These are phyloP conservation scores for Malurus alboscapulatus DNA, from an alignment of 2,113 vertebrate species.

Conservation along the genomic window DNA sequence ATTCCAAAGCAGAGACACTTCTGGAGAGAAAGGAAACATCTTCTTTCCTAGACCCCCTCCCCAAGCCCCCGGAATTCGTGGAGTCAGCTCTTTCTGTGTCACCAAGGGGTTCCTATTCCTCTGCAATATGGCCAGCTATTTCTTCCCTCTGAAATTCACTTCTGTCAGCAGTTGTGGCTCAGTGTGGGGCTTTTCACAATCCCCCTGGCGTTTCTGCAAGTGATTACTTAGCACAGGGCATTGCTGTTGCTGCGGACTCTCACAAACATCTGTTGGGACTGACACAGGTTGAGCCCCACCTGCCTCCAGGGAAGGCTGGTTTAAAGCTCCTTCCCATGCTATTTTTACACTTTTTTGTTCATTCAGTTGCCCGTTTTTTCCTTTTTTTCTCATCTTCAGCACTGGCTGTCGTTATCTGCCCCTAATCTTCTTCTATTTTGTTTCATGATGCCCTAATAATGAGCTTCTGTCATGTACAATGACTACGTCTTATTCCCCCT, in stretches of 20 bases:
- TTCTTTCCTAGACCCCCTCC: neutral
- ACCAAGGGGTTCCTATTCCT: constrained; percentile 27
- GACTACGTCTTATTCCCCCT: neutral
- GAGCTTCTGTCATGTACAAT: constrained; percentile 41
- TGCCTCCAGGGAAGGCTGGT: neutral
- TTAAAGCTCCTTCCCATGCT: neutral
- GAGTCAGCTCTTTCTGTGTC: constrained; percentile 30
- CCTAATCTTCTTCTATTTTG: neutral
- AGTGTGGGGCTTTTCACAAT: constrained; percentile 36
- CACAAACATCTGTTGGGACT: neutral
- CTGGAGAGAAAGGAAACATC: neutral
- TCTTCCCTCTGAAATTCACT: constrained; percentile 32
- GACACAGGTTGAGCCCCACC: neutral
- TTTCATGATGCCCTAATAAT: constrained; percentile 20
- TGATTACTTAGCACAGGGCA: neutral
- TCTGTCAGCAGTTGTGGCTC: constrained; percentile 50
- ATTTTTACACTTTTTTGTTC: neutral
- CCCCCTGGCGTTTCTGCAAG: constrained; percentile 1
- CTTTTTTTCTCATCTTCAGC: neutral
- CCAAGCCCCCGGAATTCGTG: neutral
- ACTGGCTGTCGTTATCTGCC: constrained; percentile 13
- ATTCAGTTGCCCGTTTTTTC: neutral
- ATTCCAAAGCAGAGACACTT: neutral
- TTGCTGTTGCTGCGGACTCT: neutral
- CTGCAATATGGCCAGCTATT: constrained; percentile 43